Conservation (phyloP, 2,888 invertebrate species). For the Myopa testacea region DNA sequence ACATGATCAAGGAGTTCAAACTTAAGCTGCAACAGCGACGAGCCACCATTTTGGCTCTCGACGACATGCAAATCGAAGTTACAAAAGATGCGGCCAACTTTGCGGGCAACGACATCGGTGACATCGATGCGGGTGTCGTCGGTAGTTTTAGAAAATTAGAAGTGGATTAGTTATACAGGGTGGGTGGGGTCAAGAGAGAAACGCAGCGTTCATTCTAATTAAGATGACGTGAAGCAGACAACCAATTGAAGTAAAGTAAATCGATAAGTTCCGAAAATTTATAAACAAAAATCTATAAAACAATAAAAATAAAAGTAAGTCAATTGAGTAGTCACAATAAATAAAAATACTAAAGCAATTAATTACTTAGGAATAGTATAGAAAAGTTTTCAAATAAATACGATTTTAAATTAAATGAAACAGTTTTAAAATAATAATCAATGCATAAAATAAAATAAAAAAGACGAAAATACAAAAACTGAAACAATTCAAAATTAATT, state of each 20-base stretch:
- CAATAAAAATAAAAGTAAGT: too few relatives aligned
- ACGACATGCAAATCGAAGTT: slow-evolving; percentile 81
- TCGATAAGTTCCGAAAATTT: slow-evolving; percentile 58
- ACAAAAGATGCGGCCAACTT: slow-evolving; percentile 70
- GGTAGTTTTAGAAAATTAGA: slow-evolving; percentile 88
- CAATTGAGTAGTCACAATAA: too few relatives aligned
- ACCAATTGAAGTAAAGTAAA: neutral
- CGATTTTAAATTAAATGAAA: too few relatives aligned
- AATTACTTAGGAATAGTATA: too few relatives aligned
- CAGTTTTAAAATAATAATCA: too few relatives aligned
- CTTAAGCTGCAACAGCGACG: slow-evolving; percentile 74
- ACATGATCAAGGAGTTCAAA: slow-evolving; percentile 85
- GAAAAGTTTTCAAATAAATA: too few relatives aligned
- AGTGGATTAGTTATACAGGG: slow-evolving; percentile 74
- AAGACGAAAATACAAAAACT: too few relatives aligned
- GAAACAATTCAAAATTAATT: too few relatives aligned
- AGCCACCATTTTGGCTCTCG: slow-evolving; percentile 76
- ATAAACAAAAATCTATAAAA: too few relatives aligned
- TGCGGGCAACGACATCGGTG: slow-evolving; percentile 75
- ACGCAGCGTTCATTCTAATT: neutral
- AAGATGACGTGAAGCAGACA: neutral
- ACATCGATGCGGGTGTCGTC: slow-evolving; percentile 79
- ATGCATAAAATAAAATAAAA: too few relatives aligned
- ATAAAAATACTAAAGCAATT: too few relatives aligned
- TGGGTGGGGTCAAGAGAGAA: neutral